A percentile compares a stretch with the other conserved stretches of the same genome.
Conservation (phyloP, 2,888 invertebrate species). For the Rotaria magnacalcarata region DNA sequence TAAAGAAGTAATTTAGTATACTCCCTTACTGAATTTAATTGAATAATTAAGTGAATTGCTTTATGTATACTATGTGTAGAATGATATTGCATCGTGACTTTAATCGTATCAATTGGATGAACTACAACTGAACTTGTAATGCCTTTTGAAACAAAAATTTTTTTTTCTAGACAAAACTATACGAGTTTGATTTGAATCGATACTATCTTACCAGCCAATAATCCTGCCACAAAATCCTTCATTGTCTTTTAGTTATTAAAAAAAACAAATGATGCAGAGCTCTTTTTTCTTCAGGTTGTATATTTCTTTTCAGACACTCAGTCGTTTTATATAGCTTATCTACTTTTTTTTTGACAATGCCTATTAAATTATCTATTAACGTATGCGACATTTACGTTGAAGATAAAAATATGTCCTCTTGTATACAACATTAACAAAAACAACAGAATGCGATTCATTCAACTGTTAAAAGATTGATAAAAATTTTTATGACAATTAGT, state of each 20-base stretch:
- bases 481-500: too few relatives aligned
- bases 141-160: neutral
- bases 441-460: too few relatives aligned
- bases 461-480: too few relatives aligned
- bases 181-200: neutral
- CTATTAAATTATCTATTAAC: too few relatives aligned
- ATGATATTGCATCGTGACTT: conserved; percentile 25
- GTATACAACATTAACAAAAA: too few relatives aligned
- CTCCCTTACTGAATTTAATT: neutral
- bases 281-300: too few relatives aligned
- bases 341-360: too few relatives aligned
- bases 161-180: neutral
- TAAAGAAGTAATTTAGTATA: neutral
- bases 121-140: neutral
- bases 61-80: conserved; percentile 10
- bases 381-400: too few relatives aligned
- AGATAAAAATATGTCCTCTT: too few relatives aligned
- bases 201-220: neutral
- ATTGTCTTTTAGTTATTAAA: neutral
- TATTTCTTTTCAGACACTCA: too few relatives aligned
- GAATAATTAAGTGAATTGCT: neutral
- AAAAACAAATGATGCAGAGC: too few relatives aligned
- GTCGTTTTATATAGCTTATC: too few relatives aligned
- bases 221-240: neutral
- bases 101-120: neutral